These are phyloP conservation scores for Dorcus parallelipipedus DNA, from an alignment of 2,888 invertebrate genomes.

Conservation along the genomic window DNA sequence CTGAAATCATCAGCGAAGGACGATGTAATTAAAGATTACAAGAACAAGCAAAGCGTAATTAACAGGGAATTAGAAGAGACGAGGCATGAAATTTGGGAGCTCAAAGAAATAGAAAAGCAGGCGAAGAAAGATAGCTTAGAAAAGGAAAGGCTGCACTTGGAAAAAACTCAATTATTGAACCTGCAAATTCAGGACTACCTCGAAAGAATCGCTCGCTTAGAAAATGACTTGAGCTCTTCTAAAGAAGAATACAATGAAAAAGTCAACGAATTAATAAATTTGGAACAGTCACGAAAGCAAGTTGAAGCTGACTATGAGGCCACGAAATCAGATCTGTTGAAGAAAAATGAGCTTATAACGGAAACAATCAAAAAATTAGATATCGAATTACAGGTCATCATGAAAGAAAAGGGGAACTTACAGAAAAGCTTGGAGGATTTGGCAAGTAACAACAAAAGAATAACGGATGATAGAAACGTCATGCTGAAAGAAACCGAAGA, in stretches of 20 bases:
- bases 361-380: constrained; percentile 20
- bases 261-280: constrained; percentile 7
- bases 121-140: constrained; percentile 5
- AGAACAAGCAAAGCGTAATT: neutral
- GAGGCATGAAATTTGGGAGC: neutral
- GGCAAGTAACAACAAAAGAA: constrained; percentile 10
- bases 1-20: constrained; percentile 9
- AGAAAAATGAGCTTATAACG: constrained; percentile 14
- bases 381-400: constrained; percentile 13
- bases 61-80: neutral
- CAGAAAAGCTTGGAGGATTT: constrained; percentile 8
- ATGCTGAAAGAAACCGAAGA: constrained; percentile 7
- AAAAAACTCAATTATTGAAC: constrained; percentile 13
- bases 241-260: constrained; percentile 5
- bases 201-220: constrained; percentile 10
- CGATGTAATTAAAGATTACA: constrained; percentile 1
- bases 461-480: constrained; percentile 19
- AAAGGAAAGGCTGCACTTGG: constrained; percentile 8
- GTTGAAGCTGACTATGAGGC: constrained; percentile 12
- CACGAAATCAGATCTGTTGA: constrained; percentile 9
- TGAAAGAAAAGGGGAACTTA: constrained; percentile 9
- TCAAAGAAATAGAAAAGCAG: constrained; percentile 6
- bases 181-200: constrained; percentile 14
- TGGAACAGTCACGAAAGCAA: constrained; percentile 2
- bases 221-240: constrained; percentile 12